phyloP scores from a whole-genome alignment of 2,797 vertebrate species.

The Champsocephalus gunnari region DNA sequence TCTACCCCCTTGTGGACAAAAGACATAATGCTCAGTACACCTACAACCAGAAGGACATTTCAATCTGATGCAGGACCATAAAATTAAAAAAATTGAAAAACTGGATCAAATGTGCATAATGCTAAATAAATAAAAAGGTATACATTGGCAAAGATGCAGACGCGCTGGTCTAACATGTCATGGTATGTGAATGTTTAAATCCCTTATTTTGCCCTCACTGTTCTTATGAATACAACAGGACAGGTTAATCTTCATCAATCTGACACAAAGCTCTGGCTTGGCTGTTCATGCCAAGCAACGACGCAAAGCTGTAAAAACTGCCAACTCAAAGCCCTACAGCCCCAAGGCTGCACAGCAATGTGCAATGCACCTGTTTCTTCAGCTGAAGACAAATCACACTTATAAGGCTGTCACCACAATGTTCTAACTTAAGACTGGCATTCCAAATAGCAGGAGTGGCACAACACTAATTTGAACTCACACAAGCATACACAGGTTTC shows the following conservation, averaged over 20 bases:
- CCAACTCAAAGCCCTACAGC: slow-evolving; percentile 42
- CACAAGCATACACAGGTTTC: slow-evolving; percentile 27
- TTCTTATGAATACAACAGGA: slow-evolving; percentile 63
- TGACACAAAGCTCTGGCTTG: slow-evolving; percentile 62
- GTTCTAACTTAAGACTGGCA: slow-evolving; percentile 35
- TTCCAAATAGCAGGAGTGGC: slow-evolving; percentile 40
- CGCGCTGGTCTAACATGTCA: neutral
- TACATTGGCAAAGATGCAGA: slow-evolving; percentile 7
- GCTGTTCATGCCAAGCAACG: slow-evolving; percentile 54
- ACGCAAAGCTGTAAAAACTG: slow-evolving; percentile 36
- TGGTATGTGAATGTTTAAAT: slow-evolving; percentile 27
- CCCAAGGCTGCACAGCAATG: slow-evolving; percentile 31
- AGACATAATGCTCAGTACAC: slow-evolving; percentile 45
- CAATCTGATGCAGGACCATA: neutral
- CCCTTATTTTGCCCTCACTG: slow-evolving; percentile 17
- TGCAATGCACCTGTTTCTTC: slow-evolving; percentile 55
- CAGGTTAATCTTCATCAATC: slow-evolving; percentile 62
- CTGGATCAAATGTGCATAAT: neutral
- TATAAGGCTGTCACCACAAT: slow-evolving; percentile 38
- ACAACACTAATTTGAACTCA: slow-evolving; percentile 9
- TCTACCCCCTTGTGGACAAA: slow-evolving; percentile 84
- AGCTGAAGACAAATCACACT: slow-evolving; percentile 24
- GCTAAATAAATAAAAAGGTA: slow-evolving; percentile 15
- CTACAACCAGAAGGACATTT: neutral
- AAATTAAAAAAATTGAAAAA: neutral